Evolutionary conservation across 2,113 vertebrate genomes (phyloP).

Genomic region (Burhinus bistriatus): DNA sequence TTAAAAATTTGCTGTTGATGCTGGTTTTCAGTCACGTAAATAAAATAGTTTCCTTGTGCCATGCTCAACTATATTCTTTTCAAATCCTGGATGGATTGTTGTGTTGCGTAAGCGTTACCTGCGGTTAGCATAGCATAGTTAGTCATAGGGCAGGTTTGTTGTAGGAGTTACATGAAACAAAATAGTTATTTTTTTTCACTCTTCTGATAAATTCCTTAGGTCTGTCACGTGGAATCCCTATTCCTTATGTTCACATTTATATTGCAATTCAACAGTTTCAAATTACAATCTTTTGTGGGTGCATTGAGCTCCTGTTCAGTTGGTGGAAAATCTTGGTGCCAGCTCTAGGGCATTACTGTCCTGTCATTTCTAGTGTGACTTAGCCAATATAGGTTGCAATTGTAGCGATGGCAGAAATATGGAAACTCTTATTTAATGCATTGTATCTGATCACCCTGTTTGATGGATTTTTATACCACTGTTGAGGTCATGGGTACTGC

Average conservation of each 20-base stretch:
- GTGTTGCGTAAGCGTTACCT: background rate
- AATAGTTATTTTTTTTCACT: background rate
- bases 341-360: background rate
- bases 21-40: background rate
- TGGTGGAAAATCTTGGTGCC: background rate
- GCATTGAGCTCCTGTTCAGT: background rate
- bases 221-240: background rate
- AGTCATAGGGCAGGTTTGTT: background rate
- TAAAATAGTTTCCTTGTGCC: background rate
- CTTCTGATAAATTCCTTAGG: background rate
- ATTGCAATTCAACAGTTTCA: background rate
- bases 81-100: background rate
- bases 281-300: too few species aligned
- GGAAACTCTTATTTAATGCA: background rate
- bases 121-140: background rate
- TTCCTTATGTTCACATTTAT: background rate
- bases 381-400: background rate
- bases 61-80: background rate
- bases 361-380: too few species aligned
- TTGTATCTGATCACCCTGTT: background rate
- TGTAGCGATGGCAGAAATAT: background rate
- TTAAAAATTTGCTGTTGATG: background rate
- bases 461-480: background rate
- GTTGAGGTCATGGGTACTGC: background rate
- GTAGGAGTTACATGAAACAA: background rate